phyloP scores from a whole-genome alignment of 2,797 vertebrate species.

The Pangasius sanitwongsei region DNA sequence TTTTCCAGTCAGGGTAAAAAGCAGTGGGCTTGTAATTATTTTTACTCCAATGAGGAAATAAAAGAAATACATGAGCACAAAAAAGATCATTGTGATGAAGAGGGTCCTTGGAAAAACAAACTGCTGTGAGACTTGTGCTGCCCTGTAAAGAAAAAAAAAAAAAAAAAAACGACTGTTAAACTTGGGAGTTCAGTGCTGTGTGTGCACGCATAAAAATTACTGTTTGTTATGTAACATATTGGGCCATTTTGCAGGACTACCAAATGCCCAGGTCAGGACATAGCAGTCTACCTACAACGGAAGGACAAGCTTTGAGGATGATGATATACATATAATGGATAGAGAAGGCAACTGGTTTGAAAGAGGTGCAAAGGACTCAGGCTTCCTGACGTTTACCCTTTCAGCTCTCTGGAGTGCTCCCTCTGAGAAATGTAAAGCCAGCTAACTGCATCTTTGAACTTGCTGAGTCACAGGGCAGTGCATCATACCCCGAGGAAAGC shows the following conservation, averaged over 20 bases:
- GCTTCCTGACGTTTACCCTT: too few species aligned
- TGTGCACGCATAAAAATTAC: not conserved
- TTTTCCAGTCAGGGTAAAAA: not conserved
- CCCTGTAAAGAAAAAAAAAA: not conserved
- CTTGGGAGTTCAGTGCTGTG: not conserved
- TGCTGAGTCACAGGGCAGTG: too few species aligned
- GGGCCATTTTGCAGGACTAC: not conserved
- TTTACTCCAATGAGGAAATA: not conserved
- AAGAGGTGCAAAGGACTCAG: too few species aligned
- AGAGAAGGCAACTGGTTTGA: too few species aligned
- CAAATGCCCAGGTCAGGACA: not conserved
- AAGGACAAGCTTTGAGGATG: not conserved
- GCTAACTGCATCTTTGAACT: too few species aligned
- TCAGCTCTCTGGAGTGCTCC: too few species aligned
- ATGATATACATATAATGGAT: not conserved
- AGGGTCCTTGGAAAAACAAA: not conserved
- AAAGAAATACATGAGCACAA: not conserved
- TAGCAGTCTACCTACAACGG: not conserved
- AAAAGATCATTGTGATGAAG: not conserved
- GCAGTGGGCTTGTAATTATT: not conserved
- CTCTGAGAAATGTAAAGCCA: too few species aligned
- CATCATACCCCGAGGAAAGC: too few species aligned
- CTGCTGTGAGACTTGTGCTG: not conserved
- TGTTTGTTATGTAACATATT: not conserved
- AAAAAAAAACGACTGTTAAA: not conserved